Percentiles rank a stretch among this genome's conserved stretches.
Evolutionary conservation across 2,797 vertebrate species (phyloP).

Genomic region (Myotis pilosus): DNA sequence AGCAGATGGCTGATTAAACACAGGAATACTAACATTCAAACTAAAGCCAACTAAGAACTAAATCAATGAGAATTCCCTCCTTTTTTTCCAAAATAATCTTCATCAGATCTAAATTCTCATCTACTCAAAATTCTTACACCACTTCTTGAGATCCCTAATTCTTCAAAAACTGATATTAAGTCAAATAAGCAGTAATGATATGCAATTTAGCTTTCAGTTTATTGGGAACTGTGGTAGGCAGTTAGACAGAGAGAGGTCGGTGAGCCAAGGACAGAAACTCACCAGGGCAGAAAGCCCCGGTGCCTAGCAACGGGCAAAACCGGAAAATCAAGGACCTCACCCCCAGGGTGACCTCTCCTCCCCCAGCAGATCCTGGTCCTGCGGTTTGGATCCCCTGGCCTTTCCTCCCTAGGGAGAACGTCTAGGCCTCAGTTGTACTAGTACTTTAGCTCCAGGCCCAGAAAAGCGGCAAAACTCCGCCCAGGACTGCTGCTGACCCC

Average conservation of each 20-base stretch:
- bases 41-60: background rate
- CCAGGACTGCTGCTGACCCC: too few species aligned
- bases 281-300: background rate
- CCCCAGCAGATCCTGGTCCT: background rate
- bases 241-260: background rate
- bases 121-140: constrained; percentile 12
- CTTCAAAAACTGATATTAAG: constrained; percentile 11
- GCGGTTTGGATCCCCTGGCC: background rate
- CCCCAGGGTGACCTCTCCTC: background rate
- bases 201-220: background rate
- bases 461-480: background rate
- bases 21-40: background rate
- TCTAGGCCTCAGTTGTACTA: background rate
- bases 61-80: background rate
- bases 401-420: background rate
- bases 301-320: background rate
- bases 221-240: background rate
- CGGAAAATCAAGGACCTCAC: background rate
- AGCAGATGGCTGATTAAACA: constrained; percentile 3
- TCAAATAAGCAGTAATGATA: background rate
- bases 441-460: background rate
- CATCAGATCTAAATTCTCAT: constrained; percentile 7
- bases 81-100: background rate
- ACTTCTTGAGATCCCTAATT: constrained; percentile 21
- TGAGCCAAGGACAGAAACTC: background rate